Percentiles rank a stretch among this genome's conserved stretches.
Evolutionary conservation across 1,140 invertebrate genomes (phyloP).

Genomic region (Drosophila nikananu): DNA sequence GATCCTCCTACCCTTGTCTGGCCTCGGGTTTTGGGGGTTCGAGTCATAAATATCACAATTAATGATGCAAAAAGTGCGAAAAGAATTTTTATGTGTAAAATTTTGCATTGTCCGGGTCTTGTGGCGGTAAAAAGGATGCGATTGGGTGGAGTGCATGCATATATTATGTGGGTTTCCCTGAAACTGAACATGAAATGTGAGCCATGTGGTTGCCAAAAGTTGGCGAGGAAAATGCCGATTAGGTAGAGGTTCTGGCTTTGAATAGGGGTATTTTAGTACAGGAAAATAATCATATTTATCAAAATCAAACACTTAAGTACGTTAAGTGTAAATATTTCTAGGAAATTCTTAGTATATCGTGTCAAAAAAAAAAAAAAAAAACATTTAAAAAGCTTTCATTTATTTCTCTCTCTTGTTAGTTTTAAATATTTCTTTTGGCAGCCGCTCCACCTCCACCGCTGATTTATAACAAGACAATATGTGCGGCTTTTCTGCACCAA

Average conservation of each 20-base stretch:
- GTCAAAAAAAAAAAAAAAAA: background rate
- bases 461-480: constrained; percentile 69
- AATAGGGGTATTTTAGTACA: background rate
- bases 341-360: background rate
- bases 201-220: constrained; percentile 33
- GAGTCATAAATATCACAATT: constrained; percentile 80
- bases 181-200: constrained; percentile 45
- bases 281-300: background rate
- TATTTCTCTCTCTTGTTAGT: background rate
- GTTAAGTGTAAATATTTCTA: background rate
- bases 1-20: constrained; percentile 6
- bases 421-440: constrained; percentile 15
- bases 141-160: constrained; percentile 27
- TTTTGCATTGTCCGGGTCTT: constrained; percentile 56
- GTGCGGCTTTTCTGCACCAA: constrained; percentile 19
- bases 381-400: background rate
- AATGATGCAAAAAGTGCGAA: constrained; percentile 84
- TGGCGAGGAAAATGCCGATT: background rate
- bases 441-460: constrained; percentile 36
- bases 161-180: constrained; percentile 38
- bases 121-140: constrained; percentile 32
- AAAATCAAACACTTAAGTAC: background rate
- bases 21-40: constrained; percentile 19
- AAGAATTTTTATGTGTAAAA: constrained; percentile 66
- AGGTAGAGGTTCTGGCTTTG: background rate